Percentiles rank a stretch among this genome's conserved stretches.
Conservation (phyloP, 2,888 invertebrate genomes). For the Octodonta nipae region DNA sequence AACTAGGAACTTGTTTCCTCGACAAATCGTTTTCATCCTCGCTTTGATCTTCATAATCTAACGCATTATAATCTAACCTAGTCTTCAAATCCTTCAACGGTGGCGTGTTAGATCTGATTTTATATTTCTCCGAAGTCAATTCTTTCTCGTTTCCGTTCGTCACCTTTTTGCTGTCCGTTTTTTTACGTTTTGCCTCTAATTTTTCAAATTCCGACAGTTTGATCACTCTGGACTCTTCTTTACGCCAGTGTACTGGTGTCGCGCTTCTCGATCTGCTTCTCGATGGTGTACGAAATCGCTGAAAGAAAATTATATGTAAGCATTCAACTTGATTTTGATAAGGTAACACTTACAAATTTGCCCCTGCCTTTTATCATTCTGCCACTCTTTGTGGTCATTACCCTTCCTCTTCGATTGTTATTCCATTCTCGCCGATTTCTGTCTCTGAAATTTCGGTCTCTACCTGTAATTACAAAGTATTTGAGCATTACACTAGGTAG, state of each 20-base stretch:
- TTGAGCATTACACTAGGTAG: neutral
- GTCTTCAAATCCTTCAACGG: slow-evolving; percentile 8
- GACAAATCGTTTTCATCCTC: slow-evolving; percentile 26
- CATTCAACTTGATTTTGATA: neutral
- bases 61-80: slow-evolving; percentile 55
- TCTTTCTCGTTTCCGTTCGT: slow-evolving; percentile 6
- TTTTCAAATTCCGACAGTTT: slow-evolving; percentile 70
- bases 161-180: slow-evolving; percentile 38
- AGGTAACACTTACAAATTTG: slow-evolving; percentile 60
- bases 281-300: slow-evolving; percentile 79
- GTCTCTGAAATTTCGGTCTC: slow-evolving; percentile 20
- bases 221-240: slow-evolving; percentile 73
- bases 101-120: neutral
- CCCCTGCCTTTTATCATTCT: slow-evolving; percentile 83
- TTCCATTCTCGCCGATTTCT: slow-evolving; percentile 32
- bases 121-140: too few relatives aligned
- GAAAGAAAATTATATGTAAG: slow-evolving; percentile 18
- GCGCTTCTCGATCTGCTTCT: slow-evolving; percentile 73
- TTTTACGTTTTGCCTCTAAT: slow-evolving; percentile 51
- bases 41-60: slow-evolving; percentile 50
- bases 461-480: slow-evolving; percentile 10
- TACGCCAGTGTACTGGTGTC: slow-evolving; percentile 90
- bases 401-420: slow-evolving; percentile 27
- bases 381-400: slow-evolving; percentile 56
- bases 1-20: slow-evolving; percentile 25